Conservation (phyloP, 64 coral and sea anemone genomes). For the Dendrophyllia cribrosa region DNA sequence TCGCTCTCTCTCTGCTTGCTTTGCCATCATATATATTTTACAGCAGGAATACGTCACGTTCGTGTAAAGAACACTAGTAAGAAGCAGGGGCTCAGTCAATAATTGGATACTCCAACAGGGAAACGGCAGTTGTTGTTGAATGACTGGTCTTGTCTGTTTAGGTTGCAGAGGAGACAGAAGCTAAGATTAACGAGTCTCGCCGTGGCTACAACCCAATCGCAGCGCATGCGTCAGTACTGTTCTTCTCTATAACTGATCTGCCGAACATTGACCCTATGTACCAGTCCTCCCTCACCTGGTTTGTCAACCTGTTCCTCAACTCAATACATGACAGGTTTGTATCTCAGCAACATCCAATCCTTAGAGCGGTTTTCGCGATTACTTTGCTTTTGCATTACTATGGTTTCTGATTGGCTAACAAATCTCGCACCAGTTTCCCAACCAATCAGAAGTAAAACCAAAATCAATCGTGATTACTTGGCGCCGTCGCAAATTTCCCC, state of each 20-base stretch:
- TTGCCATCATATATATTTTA: not conserved
- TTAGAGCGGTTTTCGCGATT: not conserved
- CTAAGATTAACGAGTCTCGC: constrained; percentile 96
- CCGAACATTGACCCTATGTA: constrained; percentile 99
- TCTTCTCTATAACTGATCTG: constrained; percentile 98
- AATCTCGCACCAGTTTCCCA: no score
- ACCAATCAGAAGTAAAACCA: no score
- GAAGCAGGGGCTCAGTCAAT: no score
- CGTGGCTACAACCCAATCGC: constrained; percentile 96
- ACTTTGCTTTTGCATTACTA: not conserved
- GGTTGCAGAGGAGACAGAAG: constrained; percentile 98
- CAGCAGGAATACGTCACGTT: no score
- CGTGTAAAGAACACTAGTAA: no score
- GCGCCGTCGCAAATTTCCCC: no score
- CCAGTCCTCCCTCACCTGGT: constrained; percentile 98
- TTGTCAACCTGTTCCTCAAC: constrained; percentile 98
- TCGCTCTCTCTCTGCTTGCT: not conserved
- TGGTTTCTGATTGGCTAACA: no score
- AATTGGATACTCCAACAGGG: no score
- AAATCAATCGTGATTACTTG: no score
- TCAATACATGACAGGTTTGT: constrained; percentile 99
- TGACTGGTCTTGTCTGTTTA: not conserved
- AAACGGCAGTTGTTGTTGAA: no score
- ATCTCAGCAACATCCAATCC: not conserved
- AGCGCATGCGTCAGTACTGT: constrained; percentile 92